Base-by-base conservation (phyloP, 2,113 vertebrate species). In the Chinchilla lanigera region DNA sequence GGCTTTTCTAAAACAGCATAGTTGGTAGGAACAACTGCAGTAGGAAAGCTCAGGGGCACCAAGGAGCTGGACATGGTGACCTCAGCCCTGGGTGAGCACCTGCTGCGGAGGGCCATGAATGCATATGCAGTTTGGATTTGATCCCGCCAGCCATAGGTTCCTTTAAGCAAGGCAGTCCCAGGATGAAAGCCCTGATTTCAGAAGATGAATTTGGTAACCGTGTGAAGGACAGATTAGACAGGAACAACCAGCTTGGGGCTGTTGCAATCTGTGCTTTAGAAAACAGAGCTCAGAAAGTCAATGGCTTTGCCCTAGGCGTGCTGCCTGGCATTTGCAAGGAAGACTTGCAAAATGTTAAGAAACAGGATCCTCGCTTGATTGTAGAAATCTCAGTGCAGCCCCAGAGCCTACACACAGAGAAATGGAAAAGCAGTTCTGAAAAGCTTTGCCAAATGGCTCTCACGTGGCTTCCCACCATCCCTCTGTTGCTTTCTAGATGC, bases 341-440 rank as follows among this genome's bases (percentile, higher is more conserved):
- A 86, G 91, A 52, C 85, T 96, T 94, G 86, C 86, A 88, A 88
- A 84, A 84, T 61, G 58, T 83, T 78, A 88, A 81, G 94, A 95
- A 95, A 65, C 5, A 13, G 38, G 77, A 89, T 86, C 65, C 52
- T 90, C 87, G 80, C 82, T 88, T 90, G 75, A 67, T 81, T 33
- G 52, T 41, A 26, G 75, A 82, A 47, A 52, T 95, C 87, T 96
- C 50, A 8, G 0, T 54, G 77, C 88, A 89, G 89, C 24, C 69
- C 52, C 22, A 35, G 93, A 88, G 67, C 41, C 50, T 61, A 44
- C n/a, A 83, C 87, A 93, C 38, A 73, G 77, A 83, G 71, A 93
- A 91, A 82, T 17, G 54, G 78, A 56, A 86, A 35, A 90, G 82
- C 63, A 80, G 4, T 56, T 91, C 65, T 95, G 91, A 65, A 52